Evolutionary conservation across 2,113 vertebrate species (phyloP).

Genomic region (Zingel zingel): DNA sequence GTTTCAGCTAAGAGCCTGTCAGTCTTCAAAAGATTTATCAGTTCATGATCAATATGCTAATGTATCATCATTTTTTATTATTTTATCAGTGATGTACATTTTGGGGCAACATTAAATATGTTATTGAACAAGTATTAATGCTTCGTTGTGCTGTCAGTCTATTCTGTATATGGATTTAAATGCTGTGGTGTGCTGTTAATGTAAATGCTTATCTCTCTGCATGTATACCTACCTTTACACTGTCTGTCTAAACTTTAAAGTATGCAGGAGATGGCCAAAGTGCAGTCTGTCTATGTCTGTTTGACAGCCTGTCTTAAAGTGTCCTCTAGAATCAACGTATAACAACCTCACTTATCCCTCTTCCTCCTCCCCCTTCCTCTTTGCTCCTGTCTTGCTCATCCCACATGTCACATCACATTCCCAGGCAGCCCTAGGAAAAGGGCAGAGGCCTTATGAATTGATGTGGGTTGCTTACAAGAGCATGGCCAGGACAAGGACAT

Average conservation of each 20-base stretch:
- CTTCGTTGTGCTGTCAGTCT: background rate
- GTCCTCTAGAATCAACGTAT: conserved; percentile 60
- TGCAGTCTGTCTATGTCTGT: background rate
- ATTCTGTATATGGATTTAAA: background rate
- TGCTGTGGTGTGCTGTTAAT: background rate
- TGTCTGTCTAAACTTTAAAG: conserved; percentile 13
- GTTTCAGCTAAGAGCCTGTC: background rate
- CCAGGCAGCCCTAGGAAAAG: conserved; percentile 75
- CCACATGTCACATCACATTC: conserved; percentile 82
- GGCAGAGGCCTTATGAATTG: conserved; percentile 76
- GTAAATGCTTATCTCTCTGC: background rate
- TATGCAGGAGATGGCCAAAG: conserved; percentile 40
- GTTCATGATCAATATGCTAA: background rate
- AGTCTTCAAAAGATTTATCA: background rate
- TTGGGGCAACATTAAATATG: background rate
- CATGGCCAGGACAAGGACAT: conserved; percentile 64
- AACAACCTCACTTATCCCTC: conserved; percentile 45
- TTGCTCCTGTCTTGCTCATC: conserved; percentile 66
- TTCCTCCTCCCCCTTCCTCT: conserved; percentile 4
- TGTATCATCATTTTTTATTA: background rate
- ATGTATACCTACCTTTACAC: background rate
- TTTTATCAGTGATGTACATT: background rate
- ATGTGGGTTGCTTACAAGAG: conserved; percentile 69
- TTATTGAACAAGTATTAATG: background rate
- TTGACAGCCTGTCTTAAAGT: conserved; percentile 29